phyloP scores from a whole-genome alignment of 2,113 vertebrate species.

The Actenoides lindsayi region DNA sequence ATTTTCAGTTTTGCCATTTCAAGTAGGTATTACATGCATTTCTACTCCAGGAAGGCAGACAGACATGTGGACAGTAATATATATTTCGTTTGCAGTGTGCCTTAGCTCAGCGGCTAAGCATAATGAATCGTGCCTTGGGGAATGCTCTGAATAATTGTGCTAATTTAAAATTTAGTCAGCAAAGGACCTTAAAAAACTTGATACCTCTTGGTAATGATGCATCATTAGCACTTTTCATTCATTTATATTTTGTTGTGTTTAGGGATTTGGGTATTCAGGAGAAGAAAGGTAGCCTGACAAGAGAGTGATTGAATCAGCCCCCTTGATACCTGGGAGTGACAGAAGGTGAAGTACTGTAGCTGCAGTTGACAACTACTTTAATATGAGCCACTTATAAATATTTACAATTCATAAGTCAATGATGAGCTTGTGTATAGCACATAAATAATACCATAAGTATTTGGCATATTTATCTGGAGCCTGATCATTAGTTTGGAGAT shows the following conservation, averaged over 20 bases:
- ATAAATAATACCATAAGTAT: constrained; percentile 62
- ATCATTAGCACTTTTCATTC: constrained; percentile 75
- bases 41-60: constrained; percentile 11
- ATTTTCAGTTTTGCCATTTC: background rate
- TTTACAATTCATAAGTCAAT: constrained; percentile 76
- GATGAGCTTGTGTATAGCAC: constrained; percentile 58
- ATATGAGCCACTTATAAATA: constrained; percentile 81
- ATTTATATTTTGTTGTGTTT: constrained; percentile 82
- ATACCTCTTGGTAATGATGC: constrained; percentile 73
- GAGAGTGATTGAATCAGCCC: constrained; percentile 74
- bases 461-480: constrained; percentile 62
- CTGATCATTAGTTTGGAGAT: constrained; percentile 33
- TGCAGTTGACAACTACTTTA: constrained; percentile 77
- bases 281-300: constrained; percentile 79
- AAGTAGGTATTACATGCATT: background rate
- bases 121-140: constrained; percentile 67
- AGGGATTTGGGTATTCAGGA: constrained; percentile 72
- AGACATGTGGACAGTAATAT: constrained; percentile 36
- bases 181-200: constrained; percentile 75
- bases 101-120: constrained; percentile 57
- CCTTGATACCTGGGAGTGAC: constrained; percentile 74
- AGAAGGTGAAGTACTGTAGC: constrained; percentile 74
- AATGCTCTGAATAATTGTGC: constrained; percentile 75
- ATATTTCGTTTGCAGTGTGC: constrained; percentile 41
- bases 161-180: constrained; percentile 78